Conservation (phyloP, 2,888 invertebrate genomes). For the Brachycybe producta region DNA sequence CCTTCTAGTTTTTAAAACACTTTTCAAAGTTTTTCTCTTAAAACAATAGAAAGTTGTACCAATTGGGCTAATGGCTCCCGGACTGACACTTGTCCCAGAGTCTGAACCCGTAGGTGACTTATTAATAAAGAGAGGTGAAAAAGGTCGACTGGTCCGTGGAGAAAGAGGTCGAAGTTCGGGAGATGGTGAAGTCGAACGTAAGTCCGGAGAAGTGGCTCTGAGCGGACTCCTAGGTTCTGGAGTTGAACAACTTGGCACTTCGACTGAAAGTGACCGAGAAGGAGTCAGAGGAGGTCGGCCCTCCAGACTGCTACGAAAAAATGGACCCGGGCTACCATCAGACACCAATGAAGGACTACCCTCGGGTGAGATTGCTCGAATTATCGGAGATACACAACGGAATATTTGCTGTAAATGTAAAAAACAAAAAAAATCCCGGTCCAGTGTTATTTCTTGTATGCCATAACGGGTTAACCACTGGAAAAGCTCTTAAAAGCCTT, state of each 20-base stretch:
- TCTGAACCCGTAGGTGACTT: constrained; percentile 20
- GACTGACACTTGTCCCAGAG: constrained; percentile 15
- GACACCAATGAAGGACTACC: constrained; percentile 9
- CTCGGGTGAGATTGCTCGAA: constrained; percentile 68
- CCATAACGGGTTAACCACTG: too few species aligned
- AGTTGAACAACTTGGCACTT: not conserved
- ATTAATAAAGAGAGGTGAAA: constrained; percentile 20
- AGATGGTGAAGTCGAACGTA: constrained; percentile 37
- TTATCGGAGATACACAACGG: constrained; percentile 70
- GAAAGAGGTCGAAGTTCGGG: constrained; percentile 42
- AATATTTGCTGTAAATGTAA: constrained; percentile 35
- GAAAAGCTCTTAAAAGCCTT: too few species aligned
- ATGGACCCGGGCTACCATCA: not conserved
- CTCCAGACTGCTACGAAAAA: not conserved
- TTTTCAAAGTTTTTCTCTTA: not conserved
- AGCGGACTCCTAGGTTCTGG: not conserved
- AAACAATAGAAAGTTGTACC: constrained; percentile 12
- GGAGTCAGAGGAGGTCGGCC: constrained; percentile 6
- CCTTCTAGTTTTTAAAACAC: too few species aligned
- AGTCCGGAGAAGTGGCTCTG: constrained; percentile 5
- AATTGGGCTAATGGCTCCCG: constrained; percentile 21
- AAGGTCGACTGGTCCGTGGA: constrained; percentile 14
- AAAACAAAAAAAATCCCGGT: not conserved
- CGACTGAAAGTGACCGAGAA: constrained; percentile 15
- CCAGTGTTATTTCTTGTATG: too few species aligned